phyloP scores from a whole-genome alignment of 2,797 vertebrate genomes.

The Peromyscus nudipes region DNA sequence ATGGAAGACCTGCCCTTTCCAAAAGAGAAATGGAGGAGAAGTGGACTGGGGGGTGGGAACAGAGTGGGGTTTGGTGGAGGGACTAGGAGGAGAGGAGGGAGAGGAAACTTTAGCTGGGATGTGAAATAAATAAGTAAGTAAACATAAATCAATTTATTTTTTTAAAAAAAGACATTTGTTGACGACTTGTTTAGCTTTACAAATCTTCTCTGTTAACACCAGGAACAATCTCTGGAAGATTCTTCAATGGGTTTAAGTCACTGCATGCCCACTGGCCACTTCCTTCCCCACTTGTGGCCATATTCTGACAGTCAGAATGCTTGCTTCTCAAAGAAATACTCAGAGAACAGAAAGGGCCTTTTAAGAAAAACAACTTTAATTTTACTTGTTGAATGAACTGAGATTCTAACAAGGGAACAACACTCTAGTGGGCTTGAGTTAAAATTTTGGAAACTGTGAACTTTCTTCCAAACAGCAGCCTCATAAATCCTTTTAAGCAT shows the following conservation, averaged over 20 bases:
- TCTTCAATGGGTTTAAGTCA: background rate
- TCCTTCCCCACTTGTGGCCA: background rate
- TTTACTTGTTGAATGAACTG: conserved; percentile 52
- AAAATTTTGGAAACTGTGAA: conserved; percentile 73
- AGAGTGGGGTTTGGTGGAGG: background rate
- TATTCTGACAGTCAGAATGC: background rate
- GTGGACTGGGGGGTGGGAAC: background rate
- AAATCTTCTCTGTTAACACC: background rate
- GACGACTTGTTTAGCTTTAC: background rate
- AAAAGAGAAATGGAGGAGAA: background rate
- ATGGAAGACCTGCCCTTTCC: background rate
- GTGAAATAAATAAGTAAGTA: background rate
- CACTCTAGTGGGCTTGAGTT: conserved; percentile 68
- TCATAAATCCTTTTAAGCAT: conserved; percentile 85
- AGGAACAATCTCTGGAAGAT: background rate
- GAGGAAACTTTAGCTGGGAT: background rate
- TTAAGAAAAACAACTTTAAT: conserved; percentile 37
- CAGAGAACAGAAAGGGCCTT: background rate
- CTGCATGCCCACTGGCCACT: background rate
- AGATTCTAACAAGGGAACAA: conserved; percentile 64
- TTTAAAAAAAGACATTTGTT: background rate
- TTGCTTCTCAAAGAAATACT: background rate
- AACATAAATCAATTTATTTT: no score
- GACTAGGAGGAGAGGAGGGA: background rate
- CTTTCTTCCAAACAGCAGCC: conserved; percentile 69